phyloP scores from a whole-genome alignment of 2,113 vertebrate genomes.

The Rhea pennata region DNA sequence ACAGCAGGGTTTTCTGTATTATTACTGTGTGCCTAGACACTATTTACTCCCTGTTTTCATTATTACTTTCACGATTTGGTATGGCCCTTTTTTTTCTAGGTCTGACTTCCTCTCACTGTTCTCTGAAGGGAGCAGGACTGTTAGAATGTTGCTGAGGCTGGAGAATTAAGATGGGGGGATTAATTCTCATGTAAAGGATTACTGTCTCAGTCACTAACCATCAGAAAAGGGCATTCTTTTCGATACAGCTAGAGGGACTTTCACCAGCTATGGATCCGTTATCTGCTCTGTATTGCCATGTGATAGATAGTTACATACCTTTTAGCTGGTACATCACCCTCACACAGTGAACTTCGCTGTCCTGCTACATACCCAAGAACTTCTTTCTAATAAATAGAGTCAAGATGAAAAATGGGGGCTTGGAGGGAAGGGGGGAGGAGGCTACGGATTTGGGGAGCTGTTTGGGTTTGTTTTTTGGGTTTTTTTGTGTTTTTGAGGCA shows the following conservation, averaged over 20 bases:
- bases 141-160: not conserved
- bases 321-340: not conserved
- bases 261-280: not conserved
- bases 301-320: not conserved
- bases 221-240: not conserved
- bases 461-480: not conserved
- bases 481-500: not conserved
- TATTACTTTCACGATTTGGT: not conserved
- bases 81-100: not conserved
- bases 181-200: not conserved
- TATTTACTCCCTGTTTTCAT: not conserved
- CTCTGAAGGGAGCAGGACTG: not conserved
- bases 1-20: not conserved
- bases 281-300: not conserved
- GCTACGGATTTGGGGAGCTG: too few species aligned
- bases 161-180: not conserved
- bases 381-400: not conserved
- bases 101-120: not conserved
- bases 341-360: not conserved
- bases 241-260: not conserved
- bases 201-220: not conserved
- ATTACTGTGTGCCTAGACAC: not conserved
- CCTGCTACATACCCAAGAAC: not conserved
- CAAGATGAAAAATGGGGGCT: not conserved
- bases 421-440: not conserved